Evolutionary conservation across 1,140 invertebrate genomes (phyloP).

Genomic region (Magallana ariakensis): DNA sequence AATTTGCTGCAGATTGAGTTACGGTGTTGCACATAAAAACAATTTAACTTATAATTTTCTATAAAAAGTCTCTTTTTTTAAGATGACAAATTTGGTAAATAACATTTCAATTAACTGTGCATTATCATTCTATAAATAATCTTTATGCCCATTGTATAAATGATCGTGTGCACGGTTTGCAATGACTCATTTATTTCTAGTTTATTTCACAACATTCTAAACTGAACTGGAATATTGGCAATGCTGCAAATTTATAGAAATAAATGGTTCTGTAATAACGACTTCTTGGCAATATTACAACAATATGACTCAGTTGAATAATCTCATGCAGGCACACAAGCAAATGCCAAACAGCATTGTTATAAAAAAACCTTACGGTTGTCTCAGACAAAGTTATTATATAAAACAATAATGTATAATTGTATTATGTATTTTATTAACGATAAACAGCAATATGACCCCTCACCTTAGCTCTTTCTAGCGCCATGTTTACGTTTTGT

Average conservation of each 20-base stretch:
- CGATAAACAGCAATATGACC: neutral
- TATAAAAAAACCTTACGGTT: neutral
- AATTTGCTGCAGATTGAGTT: no score
- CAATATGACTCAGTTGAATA: conserved; percentile 4
- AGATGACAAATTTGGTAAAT: no score
- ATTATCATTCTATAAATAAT: no score
- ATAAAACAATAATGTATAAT: no score
- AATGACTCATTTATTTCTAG: no score
- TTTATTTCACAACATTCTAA: neutral
- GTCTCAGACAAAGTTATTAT: no score
- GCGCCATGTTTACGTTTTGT: conserved; percentile 66
- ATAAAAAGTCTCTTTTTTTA: no score
- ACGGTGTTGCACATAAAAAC: no score
- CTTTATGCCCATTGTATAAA: no score
- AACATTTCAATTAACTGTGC: no score
- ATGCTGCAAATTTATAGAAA: conserved; percentile 11
- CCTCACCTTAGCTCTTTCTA: conserved; percentile 73
- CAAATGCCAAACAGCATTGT: neutral
- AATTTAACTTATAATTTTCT: no score
- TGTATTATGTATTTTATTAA: neutral
- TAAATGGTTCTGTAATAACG: conserved; percentile 30
- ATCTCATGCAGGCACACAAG: neutral
- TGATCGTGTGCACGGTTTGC: no score
- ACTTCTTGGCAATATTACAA: conserved; percentile 42
- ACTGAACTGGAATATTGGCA: conserved; percentile 34